Conservation (phyloP, 2,113 vertebrate species). For the Fregetta grallaria region DNA sequence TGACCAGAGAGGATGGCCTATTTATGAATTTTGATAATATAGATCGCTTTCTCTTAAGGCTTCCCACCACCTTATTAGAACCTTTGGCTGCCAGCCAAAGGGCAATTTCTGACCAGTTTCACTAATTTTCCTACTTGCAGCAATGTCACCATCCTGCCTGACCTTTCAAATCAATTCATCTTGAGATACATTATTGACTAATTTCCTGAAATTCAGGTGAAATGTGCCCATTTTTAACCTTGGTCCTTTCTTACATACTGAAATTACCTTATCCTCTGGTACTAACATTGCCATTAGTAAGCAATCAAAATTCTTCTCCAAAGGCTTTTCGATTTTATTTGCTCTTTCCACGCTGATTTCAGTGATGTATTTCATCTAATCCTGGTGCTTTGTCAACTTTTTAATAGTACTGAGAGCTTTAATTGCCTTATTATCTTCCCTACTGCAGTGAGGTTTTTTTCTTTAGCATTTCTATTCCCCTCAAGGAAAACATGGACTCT, state of each 20-base stretch:
- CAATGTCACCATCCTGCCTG: constrained; percentile 35
- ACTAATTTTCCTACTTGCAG: constrained; percentile 25
- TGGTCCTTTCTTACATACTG: constrained; percentile 17
- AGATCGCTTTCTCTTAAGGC: neutral
- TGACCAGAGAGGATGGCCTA: neutral
- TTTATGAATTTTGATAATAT: constrained; percentile 23
- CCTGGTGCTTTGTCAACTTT: constrained; percentile 62
- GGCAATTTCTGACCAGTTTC: constrained; percentile 42
- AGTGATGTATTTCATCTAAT: constrained; percentile 66
- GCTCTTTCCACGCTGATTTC: constrained; percentile 32
- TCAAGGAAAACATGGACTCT: constrained; percentile 44
- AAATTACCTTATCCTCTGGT: constrained; percentile 64
- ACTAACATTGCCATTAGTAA: constrained; percentile 59
- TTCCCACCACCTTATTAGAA: constrained; percentile 30
- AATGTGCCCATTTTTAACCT: constrained; percentile 63
- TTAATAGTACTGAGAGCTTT: constrained; percentile 65
- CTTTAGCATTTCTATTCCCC: constrained; percentile 53
- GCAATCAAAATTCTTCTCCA: constrained; percentile 70
- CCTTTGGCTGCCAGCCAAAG: constrained; percentile 44
- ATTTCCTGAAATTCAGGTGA: constrained; percentile 60
- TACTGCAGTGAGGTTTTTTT: constrained; percentile 25
- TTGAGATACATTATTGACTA: constrained; percentile 62
- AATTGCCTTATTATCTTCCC: constrained; percentile 68
- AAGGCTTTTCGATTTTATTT: constrained; percentile 68
- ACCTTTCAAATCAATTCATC: constrained; percentile 70